These are phyloP conservation scores for Hylaea fasciaria DNA, from an alignment of 2,888 invertebrate genomes.

Conservation along the genomic window DNA sequence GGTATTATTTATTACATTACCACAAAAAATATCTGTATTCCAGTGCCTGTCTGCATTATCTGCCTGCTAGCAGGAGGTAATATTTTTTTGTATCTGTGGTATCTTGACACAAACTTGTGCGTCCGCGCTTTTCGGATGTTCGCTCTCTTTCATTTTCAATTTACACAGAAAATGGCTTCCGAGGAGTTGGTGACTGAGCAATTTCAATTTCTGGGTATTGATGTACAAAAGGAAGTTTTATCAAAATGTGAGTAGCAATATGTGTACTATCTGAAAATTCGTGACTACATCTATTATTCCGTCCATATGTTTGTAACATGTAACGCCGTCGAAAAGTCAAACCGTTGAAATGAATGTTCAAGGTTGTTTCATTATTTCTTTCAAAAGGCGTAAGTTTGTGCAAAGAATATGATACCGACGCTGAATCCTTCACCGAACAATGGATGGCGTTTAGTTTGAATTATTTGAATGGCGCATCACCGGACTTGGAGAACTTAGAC, in stretches of 20 bases:
- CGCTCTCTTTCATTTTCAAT: slow-evolving; percentile 42
- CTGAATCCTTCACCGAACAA: slow-evolving; percentile 89
- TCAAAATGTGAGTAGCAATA: slow-evolving; percentile 81
- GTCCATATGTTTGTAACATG: slow-evolving; percentile 6
- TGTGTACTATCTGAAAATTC: not conserved
- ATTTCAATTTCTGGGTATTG: slow-evolving; percentile 86
- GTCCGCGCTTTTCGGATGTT: slow-evolving; percentile 53
- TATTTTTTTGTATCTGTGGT: too few species aligned
- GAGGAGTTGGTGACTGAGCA: slow-evolving; percentile 85
- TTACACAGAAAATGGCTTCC: slow-evolving; percentile 82
- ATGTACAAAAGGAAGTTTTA: slow-evolving; percentile 81
- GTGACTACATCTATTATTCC: not conserved
- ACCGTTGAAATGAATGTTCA: slow-evolving; percentile 71
- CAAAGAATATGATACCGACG: slow-evolving; percentile 85
- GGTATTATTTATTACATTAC: too few species aligned
- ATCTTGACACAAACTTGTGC: slow-evolving; percentile 1
- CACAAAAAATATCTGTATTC: too few species aligned
- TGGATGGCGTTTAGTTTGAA: slow-evolving; percentile 92
- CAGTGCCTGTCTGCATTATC: too few species aligned
- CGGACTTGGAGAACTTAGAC: slow-evolving; percentile 85
- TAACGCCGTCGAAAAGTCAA: not conserved
- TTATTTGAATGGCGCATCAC: slow-evolving; percentile 85
- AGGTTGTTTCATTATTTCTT: slow-evolving; percentile 75
- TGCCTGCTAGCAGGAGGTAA: too few species aligned
- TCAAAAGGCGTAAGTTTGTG: slow-evolving; percentile 87